Evolutionary conservation across 2,113 vertebrate genomes (phyloP).

Genomic region (Cynopterus brachyotis): DNA sequence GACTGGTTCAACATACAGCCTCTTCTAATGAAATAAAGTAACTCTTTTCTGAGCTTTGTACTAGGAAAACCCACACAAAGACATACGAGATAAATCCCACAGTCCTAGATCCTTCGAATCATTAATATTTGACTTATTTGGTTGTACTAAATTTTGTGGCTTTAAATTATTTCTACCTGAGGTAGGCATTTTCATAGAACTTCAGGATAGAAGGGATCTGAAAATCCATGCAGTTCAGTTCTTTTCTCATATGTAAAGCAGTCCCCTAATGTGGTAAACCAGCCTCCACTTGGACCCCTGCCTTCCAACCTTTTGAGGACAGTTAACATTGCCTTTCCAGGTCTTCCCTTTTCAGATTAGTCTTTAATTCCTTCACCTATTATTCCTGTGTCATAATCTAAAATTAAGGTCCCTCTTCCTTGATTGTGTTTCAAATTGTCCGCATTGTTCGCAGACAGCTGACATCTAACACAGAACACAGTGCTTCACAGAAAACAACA

Average conservation of each 20-base stretch:
- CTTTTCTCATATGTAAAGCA: background rate
- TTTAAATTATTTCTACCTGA: background rate
- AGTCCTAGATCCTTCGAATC: background rate
- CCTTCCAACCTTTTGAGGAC: background rate
- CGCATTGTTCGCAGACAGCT: background rate
- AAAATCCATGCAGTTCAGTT: background rate
- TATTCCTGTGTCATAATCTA: background rate
- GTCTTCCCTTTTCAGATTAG: background rate
- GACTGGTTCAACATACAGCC: background rate
- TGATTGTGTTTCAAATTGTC: background rate
- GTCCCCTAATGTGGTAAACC: background rate
- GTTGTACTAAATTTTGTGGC: background rate
- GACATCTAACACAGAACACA: background rate
- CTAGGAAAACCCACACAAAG: background rate
- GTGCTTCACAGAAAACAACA: background rate
- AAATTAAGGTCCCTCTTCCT: background rate
- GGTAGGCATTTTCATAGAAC: background rate
- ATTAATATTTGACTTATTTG: background rate
- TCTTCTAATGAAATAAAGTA: background rate
- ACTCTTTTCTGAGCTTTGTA: background rate
- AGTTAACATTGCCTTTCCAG: background rate
- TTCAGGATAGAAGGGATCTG: background rate
- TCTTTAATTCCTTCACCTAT: background rate
- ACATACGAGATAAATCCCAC: background rate
- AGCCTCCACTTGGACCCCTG: background rate